phyloP scores from a whole-genome alignment of 2,113 vertebrate genomes.

The Gallinago undulata region DNA sequence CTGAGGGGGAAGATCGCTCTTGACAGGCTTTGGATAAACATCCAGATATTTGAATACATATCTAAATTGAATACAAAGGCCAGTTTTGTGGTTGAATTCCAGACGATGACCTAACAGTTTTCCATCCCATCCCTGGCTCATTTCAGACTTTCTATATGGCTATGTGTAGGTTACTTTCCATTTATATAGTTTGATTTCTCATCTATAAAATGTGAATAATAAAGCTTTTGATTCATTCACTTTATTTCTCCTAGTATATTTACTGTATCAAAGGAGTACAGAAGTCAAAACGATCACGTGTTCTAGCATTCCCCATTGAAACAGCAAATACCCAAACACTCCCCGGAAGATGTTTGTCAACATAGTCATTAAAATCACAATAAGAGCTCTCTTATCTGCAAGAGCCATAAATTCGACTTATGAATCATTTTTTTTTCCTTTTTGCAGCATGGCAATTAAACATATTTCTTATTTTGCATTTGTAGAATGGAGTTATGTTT shows the following conservation, averaged over 20 bases:
- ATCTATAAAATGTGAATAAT: background rate
- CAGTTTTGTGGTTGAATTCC: background rate
- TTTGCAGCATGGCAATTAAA: background rate
- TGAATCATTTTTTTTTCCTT: background rate
- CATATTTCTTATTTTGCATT: background rate
- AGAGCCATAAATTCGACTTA: background rate
- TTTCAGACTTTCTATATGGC: background rate
- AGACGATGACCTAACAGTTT: background rate
- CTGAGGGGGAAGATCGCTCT: background rate
- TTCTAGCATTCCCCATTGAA: background rate
- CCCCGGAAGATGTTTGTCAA: background rate
- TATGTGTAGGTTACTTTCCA: fast-evolving
- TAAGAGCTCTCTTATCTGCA: background rate
- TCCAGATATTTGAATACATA: background rate
- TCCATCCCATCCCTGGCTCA: background rate
- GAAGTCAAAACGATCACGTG: background rate
- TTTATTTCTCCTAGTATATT: background rate
- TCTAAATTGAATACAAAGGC: background rate
- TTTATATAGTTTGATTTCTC: background rate
- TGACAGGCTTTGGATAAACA: background rate
- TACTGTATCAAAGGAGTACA: background rate
- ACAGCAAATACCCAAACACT: background rate
- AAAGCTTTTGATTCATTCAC: background rate
- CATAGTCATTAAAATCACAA: background rate
- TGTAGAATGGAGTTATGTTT: background rate